phyloP scores from a whole-genome alignment of 2,888 invertebrate genomes.

The Lysandra coridon region DNA sequence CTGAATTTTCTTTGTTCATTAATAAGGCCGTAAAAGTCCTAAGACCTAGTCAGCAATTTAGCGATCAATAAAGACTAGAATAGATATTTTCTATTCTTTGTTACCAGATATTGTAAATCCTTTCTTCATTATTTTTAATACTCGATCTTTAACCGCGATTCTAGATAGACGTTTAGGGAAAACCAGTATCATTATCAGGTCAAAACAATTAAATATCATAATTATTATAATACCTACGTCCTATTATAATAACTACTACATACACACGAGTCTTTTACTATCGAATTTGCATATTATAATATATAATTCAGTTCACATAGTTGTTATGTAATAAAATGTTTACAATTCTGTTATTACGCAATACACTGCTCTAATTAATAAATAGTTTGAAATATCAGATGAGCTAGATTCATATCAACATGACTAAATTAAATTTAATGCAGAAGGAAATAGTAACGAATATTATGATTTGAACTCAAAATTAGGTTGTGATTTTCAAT shows the following conservation, averaged over 20 bases:
- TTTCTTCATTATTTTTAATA: background rate
- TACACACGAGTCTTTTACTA: background rate
- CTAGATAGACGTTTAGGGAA: background rate
- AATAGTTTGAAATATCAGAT: background rate
- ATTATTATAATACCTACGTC: background rate
- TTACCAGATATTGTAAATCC: background rate
- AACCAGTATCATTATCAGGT: background rate
- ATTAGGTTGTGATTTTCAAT: background rate
- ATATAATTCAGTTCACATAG: background rate
- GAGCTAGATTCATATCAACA: background rate
- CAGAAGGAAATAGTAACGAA: background rate
- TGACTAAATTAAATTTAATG: background rate
- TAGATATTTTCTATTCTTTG: background rate
- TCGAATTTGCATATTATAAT: background rate
- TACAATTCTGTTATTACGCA: background rate
- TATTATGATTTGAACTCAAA: background rate
- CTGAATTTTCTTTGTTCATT: background rate
- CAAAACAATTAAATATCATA: conserved; percentile 13
- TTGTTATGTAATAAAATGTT: background rate
- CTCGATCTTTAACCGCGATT: conserved; percentile 2
- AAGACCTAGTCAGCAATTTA: background rate
- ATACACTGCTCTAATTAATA: background rate
- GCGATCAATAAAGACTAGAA: background rate
- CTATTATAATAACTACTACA: background rate
- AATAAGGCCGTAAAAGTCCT: background rate